Evolutionary conservation across 1,140 invertebrate genomes (phyloP).

Genomic region (Saccostrea glomerata): DNA sequence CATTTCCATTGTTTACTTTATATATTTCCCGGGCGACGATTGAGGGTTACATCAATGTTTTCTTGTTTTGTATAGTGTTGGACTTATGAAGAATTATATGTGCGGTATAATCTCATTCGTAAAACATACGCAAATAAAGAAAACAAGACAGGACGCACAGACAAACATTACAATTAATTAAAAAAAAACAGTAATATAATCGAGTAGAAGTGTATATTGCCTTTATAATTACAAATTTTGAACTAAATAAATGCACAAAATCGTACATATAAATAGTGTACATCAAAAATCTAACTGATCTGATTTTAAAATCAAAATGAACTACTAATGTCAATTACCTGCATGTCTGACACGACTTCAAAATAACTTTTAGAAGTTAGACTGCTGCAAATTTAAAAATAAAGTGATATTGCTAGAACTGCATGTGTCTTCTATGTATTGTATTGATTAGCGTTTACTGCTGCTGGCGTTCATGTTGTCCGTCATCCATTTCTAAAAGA

Average conservation of each 20-base stretch:
- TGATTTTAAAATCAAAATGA: constrained; percentile 31
- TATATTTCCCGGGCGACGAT: too few species aligned
- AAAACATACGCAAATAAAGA: too few species aligned
- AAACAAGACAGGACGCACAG: neutral
- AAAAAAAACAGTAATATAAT: neutral
- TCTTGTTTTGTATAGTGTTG: too few species aligned
- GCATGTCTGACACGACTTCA: neutral
- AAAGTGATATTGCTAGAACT: neutral
- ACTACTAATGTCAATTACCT: neutral
- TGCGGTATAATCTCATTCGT: neutral
- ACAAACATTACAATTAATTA: neutral
- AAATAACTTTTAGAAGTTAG: neutral
- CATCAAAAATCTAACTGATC: constrained; percentile 38
- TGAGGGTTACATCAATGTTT: too few species aligned
- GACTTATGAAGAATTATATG: too few species aligned
- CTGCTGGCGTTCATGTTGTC: neutral
- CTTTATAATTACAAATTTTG: neutral
- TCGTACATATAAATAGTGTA: neutral
- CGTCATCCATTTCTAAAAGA: neutral
- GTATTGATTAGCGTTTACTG: neutral
- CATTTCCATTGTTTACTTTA: too few species aligned
- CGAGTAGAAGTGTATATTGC: too few species aligned
- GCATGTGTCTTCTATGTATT: constrained; percentile 11
- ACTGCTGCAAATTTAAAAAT: neutral
- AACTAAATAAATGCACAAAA: constrained; percentile 28